Conservation (phyloP, 2,888 invertebrate genomes). For the Smittia sp. region DNA sequence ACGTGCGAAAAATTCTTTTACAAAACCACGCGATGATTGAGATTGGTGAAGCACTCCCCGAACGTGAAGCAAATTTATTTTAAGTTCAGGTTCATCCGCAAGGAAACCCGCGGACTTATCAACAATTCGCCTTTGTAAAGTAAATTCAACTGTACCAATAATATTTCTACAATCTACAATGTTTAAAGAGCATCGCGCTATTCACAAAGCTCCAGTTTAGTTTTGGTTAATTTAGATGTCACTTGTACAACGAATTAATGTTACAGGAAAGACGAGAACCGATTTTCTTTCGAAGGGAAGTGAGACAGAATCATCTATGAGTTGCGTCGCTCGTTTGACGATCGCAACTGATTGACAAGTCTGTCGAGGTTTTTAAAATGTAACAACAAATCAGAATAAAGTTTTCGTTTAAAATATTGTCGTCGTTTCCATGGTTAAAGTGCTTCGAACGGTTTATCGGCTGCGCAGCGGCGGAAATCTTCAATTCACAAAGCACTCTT, state of each 20-base stretch:
- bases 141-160: background rate
- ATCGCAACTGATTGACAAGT: slow-evolving; percentile 16
- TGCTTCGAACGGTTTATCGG: background rate
- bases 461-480: background rate
- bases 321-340: background rate
- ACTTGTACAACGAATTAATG: background rate
- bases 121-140: background rate
- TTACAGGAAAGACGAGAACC: background rate
- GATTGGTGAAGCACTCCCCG: background rate
- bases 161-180: background rate
- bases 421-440: slow-evolving; percentile 17
- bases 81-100: background rate
- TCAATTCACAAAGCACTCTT: slow-evolving; percentile 13
- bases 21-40: background rate
- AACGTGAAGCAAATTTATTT: background rate
- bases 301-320: slow-evolving; percentile 1
- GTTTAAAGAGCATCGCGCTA: background rate
- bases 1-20: background rate
- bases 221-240: slow-evolving; percentile 12
- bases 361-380: background rate
- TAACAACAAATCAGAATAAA: background rate
- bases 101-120: background rate
- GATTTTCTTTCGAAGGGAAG: background rate
- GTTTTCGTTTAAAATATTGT: slow-evolving; percentile 1
- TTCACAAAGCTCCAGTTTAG: background rate